Base-by-base conservation (phyloP, 1,140 invertebrate species). In the Bombus consobrinus region DNA sequence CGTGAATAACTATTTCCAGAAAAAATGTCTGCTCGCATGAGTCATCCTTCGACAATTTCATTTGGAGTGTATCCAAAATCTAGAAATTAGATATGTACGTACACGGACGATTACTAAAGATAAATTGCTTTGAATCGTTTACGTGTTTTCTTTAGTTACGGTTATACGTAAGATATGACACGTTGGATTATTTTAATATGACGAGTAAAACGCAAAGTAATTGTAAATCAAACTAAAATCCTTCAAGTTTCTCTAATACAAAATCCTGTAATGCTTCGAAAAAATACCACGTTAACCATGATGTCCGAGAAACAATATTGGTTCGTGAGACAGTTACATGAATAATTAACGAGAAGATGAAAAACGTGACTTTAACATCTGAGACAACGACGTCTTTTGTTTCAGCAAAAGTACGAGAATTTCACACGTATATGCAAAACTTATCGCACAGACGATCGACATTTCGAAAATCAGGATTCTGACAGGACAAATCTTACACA, bases 101-200 rank as follows among this genome's bases (percentile, higher is more conserved):
- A 9, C 25, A 59, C 22, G 28, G 53, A 28, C 47, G 47, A 53
- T 53, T 64, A 64, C 10, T 4, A n/a, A 59, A 64, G 22, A 43
- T 28, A 59, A 47, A 64, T 82, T 59, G 15, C 1, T 25, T 32
- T 13, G 13, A 34, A 39, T 8, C 28, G 53, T 74, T 74, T 47
- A 64, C 57, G 18, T 25, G 47, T 13, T 43, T 74, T 62, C 5
- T 22, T 3, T 37, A 8, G 12, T 12, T 37, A n/a, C n/a, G 22
- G 28, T 62, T 73, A 62, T 28, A 81, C n/a, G 47, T 81, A 73
- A 64, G n/a, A 73, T 43, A 82, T 18, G n/a, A 74, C 13, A 82
- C n/a, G 5, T 8, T 18, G 53, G 13, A 69, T 18, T 37, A 80
- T 53, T 68, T 66, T 77, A 32, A n/a, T 68, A 68, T 64, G 8